A percentile compares a stretch with the other conserved stretches of the same genome.
Evolutionary conservation across 2,888 invertebrate species (phyloP).

Genomic region (Acleris emargana): DNA sequence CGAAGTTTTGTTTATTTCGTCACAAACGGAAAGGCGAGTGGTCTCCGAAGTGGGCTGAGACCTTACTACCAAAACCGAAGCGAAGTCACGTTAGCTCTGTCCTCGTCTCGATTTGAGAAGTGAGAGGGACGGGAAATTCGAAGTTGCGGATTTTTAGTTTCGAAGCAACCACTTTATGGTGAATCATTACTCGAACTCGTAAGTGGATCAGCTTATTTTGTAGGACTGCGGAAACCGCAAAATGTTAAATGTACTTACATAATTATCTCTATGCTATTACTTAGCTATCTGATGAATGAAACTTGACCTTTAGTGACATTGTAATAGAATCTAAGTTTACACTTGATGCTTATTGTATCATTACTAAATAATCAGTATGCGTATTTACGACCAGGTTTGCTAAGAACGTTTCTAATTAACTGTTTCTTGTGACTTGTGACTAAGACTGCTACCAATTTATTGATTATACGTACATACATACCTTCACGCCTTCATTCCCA

Average conservation of each 20-base stretch:
- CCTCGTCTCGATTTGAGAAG: conserved; percentile 19
- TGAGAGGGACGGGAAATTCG: too few species aligned
- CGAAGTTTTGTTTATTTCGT: conserved; percentile 60
- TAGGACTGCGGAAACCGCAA: conserved; percentile 15
- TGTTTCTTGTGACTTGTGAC: too few species aligned
- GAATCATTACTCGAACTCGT: conserved; percentile 65
- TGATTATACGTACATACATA: too few species aligned
- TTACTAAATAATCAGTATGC: too few species aligned
- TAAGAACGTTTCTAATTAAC: too few species aligned
- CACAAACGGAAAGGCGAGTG: conserved; percentile 67
- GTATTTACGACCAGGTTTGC: too few species aligned
- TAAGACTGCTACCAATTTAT: too few species aligned
- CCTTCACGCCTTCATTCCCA: too few species aligned
- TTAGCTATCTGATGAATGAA: not conserved
- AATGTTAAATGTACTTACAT: conserved; percentile 14
- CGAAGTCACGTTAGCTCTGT: not conserved
- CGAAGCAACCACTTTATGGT: conserved; percentile 41
- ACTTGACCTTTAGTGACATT: not conserved
- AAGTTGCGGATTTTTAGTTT: too few species aligned
- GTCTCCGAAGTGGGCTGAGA: conserved; percentile 51
- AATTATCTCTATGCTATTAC: not conserved
- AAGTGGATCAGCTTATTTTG: conserved; percentile 54
- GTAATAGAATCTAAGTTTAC: not conserved
- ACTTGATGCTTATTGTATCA: too few species aligned
- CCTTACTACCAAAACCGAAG: too few species aligned